Evolutionary conservation across 2,797 vertebrate genomes (phyloP).

Genomic region (Poecilia gillii): DNA sequence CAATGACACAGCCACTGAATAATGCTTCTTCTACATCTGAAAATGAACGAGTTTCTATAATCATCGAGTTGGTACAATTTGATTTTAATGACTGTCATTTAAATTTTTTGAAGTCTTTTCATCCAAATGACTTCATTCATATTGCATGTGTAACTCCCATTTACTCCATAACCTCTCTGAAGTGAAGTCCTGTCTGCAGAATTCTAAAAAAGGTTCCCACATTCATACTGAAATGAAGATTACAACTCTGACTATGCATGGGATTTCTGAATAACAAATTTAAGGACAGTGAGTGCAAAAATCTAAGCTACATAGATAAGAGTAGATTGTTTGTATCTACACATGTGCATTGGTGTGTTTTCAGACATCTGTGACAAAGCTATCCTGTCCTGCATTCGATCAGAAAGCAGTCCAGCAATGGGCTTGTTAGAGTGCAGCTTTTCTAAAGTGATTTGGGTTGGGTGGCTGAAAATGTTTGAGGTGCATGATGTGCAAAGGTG

Average conservation of each 20-base stretch:
- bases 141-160: constrained; percentile 17
- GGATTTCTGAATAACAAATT: constrained; percentile 21
- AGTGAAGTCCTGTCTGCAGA: constrained; percentile 13
- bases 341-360: neutral
- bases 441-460: neutral
- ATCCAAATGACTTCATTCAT: constrained; percentile 27
- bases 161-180: constrained; percentile 17
- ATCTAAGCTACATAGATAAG: neutral
- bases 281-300: constrained; percentile 7
- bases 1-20: neutral
- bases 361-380: neutral
- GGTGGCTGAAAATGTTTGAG: neutral
- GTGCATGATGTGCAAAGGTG: constrained; percentile 1
- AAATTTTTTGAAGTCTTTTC: constrained; percentile 33
- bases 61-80: constrained; percentile 7
- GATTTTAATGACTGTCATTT: constrained; percentile 34
- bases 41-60: constrained; percentile 23
- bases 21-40: constrained; percentile 11
- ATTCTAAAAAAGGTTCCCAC: constrained; percentile 39
- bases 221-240: constrained; percentile 25
- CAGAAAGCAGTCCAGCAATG: neutral
- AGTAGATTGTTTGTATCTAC: neutral
- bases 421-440: neutral
- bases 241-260: neutral
- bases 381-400: neutral